Base-by-base conservation (phyloP, 2,113 vertebrate species). In the Vicugna pacos region DNA sequence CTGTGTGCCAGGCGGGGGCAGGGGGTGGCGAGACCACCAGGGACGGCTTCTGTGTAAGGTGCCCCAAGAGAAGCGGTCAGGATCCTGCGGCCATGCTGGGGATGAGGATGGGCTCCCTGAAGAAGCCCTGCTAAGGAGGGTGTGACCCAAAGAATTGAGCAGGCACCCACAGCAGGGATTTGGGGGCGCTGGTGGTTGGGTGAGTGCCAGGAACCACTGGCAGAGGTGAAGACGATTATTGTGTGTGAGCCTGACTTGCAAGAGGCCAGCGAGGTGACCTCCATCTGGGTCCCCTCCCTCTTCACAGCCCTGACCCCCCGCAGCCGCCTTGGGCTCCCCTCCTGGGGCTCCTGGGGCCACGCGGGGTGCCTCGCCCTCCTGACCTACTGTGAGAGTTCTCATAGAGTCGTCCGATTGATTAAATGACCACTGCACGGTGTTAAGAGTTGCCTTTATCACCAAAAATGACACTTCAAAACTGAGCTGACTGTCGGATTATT, bases 181-280 rank as follows among this genome's bases (percentile, higher is more conserved):
- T 1, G 22, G 10, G 8, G 3, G 1, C 2, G 32, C 2, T 0
- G 20, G 38, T 9, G 2, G 48, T 52, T 19, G 8, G 58, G 56
- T 10, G 32, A 65, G 10, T 35, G 46, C 62, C 13, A 32, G 70
- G 46, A 35, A 6, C 42, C 13, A 1, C 4, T 6, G 38, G 38
- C 38, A 50, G 7, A 50, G 32, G 56, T 8, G 65, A 75, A 64
- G n/a, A 60, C 19, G 52, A 46, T 72, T 13, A 46, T 50, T 50
- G 72, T 19, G 17, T 11, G 14, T 26, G 24, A 58, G 10, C 46
- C 0, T 8, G 69, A 70, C 77, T 86, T 11, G 35, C 35, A 83
- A 65, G 81, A 64, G 26, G 6, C 30, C 70, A 5, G 30, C 54
- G 20, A 10, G 19, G 65, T 16, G 52, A 67, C 24, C 52, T 4